Conservation (phyloP, 2,888 invertebrate genomes). For the Nezara viridula region DNA sequence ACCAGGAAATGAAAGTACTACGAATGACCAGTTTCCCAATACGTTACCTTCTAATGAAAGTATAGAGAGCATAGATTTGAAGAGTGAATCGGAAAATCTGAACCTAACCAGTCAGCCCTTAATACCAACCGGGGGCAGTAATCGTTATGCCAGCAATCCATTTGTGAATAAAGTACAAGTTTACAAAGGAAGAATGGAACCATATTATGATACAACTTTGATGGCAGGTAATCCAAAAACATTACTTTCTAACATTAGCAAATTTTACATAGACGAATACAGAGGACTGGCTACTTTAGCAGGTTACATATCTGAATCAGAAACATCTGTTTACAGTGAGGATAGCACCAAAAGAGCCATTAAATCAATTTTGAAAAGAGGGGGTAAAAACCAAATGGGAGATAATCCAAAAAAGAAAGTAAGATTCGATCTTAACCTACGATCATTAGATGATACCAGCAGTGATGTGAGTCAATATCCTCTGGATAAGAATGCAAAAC, state of each 20-base stretch:
- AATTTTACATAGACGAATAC: neutral
- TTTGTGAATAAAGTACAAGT: neutral
- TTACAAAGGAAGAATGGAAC: neutral
- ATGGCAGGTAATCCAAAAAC: neutral
- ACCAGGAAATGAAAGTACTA: neutral
- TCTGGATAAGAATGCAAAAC: neutral
- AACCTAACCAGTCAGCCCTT: neutral
- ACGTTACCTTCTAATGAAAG: neutral
- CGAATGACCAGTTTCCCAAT: neutral
- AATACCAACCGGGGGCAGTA: neutral
- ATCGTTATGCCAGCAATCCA: neutral
- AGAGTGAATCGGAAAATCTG: neutral
- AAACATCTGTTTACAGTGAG: neutral
- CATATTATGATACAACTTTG: neutral
- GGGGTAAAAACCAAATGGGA: neutral
- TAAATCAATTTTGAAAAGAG: slow-evolving; percentile 23
- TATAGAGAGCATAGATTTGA: neutral
- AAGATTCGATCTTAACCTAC: neutral
- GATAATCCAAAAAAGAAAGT: slow-evolving; percentile 34
- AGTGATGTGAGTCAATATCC: neutral
- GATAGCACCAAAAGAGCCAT: slow-evolving; percentile 10
- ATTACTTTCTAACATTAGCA: neutral
- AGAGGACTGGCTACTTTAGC: neutral
- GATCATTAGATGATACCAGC: neutral
- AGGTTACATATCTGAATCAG: neutral